Base-by-base conservation (phyloP, 2,888 invertebrate genomes). In the Cecidostiba fungosa region DNA sequence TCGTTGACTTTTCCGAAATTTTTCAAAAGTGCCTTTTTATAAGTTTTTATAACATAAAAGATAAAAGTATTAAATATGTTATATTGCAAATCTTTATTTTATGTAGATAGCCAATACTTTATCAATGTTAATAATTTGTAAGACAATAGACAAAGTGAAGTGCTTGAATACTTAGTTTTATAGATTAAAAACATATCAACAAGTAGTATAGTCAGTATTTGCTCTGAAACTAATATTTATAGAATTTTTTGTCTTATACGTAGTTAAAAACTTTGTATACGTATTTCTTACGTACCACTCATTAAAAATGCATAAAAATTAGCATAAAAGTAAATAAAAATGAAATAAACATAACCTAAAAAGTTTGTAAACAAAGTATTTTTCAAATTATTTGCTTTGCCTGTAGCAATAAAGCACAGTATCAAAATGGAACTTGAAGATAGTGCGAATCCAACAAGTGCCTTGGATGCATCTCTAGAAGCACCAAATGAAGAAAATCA, bases 391-490 rank as follows among this genome's bases (percentile, higher is more conserved):
- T 59, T 47, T 47, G 39, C n/a, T 32, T 62, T 43, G 10, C 12
- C 32, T 32, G n/a, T n/a, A 36, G 14, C 4, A 47, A 6, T n/a
- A 47, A 29, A n/a, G 10, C 16, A 29, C 19, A 66, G 4, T 47
- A 8, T 14, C 6, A 84, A 77, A 85, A 87, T 84, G 85, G 84
- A 87, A n/a, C 74, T 84, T 3, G 79, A 82, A 81, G 62, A 76
- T 1, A 87, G 50, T 59, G 69, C 32, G 23, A 80, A 19, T 14
- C 36, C 80, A n/a, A 29, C 36, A 54, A 76, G 26, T 76, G 73
- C 72, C 36, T 80, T 85, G n/a, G 73, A 85, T 74, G 47, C 74
- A 54, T 47, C 74, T 19, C 74, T 47, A 47, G 85, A 89, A 16
- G 77, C 32, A 73, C 23, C 80, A 62, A 62, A 85, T 47, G 80